Base-by-base conservation (phyloP, 2,888 invertebrate species). In the Iphiclides podalirius region DNA sequence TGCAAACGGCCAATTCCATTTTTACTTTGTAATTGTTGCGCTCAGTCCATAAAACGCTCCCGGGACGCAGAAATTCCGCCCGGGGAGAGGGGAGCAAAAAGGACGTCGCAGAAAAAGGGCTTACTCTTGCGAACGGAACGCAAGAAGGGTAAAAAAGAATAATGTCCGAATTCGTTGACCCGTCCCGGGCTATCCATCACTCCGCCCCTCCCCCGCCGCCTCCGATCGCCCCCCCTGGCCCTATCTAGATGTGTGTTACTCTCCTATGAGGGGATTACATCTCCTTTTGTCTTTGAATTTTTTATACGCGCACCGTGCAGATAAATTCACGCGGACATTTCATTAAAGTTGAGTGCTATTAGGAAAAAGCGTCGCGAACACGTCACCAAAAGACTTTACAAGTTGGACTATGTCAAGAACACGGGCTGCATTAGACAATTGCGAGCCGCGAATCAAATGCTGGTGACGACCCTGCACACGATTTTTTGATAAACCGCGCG, bases 111-210 rank as follows among this genome's bases (percentile, higher is more conserved):
- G 79, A 82, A 87, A 87, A 87, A 86, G 87, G 86, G 86, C 86
- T 86, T 85, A 86, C 85, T 81, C 79, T 79, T 79, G 82, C 84
- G 81, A 85, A 84, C 72, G 75, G 75, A 75, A 76, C 80, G 81
- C 81, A 86, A 88, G 89, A 89, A 89, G 89, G 89, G 87, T 88
- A 87, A 88, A 89, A 89, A 89, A 89, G 89, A 89, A 88, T 88
- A 89, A 89, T 89, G 89, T 87, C 82, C 88, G 89, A 89, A 89
- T 89, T 85, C 89, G 89, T 89, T 89, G 89, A 89, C 89, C 89
- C 89, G 88, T 89, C 86, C 84, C 83, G 76, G 75, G 83, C 86
- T 79, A 89, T 89, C 89, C 89, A 89, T 89, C 89, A 89, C 88
- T 82, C 83, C 71, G 72, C 79, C 80, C 79, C 72, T 73, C 73